Percentiles rank a stretch among this genome's conserved stretches.
Evolutionary conservation across 2,113 vertebrate species (phyloP).

Genomic region (Perognathus longimembris): DNA sequence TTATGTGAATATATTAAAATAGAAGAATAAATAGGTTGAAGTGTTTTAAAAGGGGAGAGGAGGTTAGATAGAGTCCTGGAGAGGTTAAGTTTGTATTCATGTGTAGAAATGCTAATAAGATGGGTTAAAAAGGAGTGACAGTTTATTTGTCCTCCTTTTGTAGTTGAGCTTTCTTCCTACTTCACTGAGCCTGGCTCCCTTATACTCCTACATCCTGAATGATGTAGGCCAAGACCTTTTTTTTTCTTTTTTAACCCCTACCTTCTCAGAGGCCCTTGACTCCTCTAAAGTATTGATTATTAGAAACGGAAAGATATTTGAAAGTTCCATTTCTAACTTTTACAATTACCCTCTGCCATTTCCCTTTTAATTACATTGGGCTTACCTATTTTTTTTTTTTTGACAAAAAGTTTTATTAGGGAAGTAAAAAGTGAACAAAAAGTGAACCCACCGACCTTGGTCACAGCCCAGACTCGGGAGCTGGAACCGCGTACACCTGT

Average conservation of each 20-base stretch:
- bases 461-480: no score
- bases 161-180: not conserved
- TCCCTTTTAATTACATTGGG: conserved; percentile 6
- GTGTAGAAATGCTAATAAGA: no score
- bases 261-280: not conserved
- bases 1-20: no score
- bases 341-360: not conserved
- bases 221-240: not conserved
- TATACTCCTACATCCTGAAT: not conserved
- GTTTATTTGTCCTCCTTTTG: not conserved
- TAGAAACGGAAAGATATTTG: not conserved
- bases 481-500: no score
- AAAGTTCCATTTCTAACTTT: not conserved
- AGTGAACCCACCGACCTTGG: no score
- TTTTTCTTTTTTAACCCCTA: not conserved
- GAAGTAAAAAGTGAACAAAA: no score
- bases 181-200: not conserved
- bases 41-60: no score
- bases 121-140: not conserved
- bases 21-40: no score
- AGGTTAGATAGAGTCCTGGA: no score
- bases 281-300: not conserved
- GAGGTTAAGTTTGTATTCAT: no score
- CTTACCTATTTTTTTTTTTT: not conserved
- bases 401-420: no score